These are phyloP conservation scores for Coptotermes formosanus DNA, from an alignment of 1,140 invertebrate genomes.

Conservation along the genomic window DNA sequence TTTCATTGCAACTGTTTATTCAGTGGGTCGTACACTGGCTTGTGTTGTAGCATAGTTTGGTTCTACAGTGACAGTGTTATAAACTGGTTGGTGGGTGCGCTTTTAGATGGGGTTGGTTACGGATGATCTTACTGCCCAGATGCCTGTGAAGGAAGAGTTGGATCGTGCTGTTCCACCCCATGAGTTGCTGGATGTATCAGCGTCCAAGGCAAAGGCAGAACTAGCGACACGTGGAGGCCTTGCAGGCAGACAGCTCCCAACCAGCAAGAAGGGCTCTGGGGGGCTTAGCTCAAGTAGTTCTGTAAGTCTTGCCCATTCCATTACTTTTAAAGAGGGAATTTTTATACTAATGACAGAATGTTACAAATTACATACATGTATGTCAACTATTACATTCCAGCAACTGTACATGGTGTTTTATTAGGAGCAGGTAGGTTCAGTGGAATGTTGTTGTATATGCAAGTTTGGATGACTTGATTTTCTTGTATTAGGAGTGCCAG, in stretches of 20 bases:
- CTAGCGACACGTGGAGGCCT: constrained; percentile 66
- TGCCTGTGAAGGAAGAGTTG: constrained; percentile 71
- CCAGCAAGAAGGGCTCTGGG: constrained; percentile 48
- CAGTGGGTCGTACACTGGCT: not conserved
- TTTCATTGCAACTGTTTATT: not conserved
- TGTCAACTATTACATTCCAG: no score
- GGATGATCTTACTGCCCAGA: constrained; percentile 33
- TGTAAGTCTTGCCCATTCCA: constrained; percentile 47
- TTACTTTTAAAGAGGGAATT: not conserved
- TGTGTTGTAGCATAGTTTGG: not conserved
- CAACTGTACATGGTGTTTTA: no score
- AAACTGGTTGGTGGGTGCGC: constrained; percentile 22
- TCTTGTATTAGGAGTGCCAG: no score
- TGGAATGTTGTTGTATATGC: no score
- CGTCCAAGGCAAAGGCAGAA: constrained; percentile 84
- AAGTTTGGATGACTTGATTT: no score
- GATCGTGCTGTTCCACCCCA: constrained; percentile 82
- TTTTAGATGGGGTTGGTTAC: constrained; percentile 18
- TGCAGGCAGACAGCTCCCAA: constrained; percentile 56
- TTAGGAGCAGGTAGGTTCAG: no score
- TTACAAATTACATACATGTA: no score
- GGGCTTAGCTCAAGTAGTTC: constrained; percentile 67
- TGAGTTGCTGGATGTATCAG: constrained; percentile 82
- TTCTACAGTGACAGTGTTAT: not conserved
- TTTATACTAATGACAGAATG: no score